phyloP scores from a whole-genome alignment of 2,797 vertebrate genomes.

The Clarias fuscus region DNA sequence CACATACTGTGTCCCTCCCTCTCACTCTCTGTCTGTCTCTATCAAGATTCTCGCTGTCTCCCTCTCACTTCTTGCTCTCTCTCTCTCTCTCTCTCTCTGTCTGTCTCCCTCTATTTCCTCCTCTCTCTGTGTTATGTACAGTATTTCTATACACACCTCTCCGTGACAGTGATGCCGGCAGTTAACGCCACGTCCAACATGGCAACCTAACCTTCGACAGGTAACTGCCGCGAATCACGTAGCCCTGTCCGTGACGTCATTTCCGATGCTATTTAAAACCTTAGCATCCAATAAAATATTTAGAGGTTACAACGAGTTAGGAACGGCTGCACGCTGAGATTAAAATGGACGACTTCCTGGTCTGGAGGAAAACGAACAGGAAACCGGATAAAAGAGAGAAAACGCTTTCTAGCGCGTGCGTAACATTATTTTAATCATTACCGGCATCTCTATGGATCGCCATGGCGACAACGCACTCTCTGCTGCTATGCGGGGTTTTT shows the following conservation, averaged over 20 bases:
- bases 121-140: too few relatives aligned
- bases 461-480: background rate
- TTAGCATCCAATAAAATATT: background rate
- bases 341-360: background rate
- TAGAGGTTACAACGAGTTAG: background rate
- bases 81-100: too few relatives aligned
- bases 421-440: too few relatives aligned
- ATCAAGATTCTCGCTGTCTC: too few relatives aligned
- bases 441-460: background rate
- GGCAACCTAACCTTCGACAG: conserved; percentile 9
- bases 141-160: background rate
- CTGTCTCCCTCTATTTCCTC: too few relatives aligned
- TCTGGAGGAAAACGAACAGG: background rate
- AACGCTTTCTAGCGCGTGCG: background rate
- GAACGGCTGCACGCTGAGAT: background rate
- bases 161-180: background rate
- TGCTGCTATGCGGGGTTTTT: too few relatives aligned
- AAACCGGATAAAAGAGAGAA: background rate
- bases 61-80: too few relatives aligned
- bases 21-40: too few relatives aligned
- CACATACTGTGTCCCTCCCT: too few relatives aligned
- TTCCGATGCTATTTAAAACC: background rate
- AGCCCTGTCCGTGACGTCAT: background rate
- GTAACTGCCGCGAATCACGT: conserved; percentile 6
- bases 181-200: background rate